phyloP scores from a whole-genome alignment of 2,797 vertebrate species.

The Steatocranus sp. region DNA sequence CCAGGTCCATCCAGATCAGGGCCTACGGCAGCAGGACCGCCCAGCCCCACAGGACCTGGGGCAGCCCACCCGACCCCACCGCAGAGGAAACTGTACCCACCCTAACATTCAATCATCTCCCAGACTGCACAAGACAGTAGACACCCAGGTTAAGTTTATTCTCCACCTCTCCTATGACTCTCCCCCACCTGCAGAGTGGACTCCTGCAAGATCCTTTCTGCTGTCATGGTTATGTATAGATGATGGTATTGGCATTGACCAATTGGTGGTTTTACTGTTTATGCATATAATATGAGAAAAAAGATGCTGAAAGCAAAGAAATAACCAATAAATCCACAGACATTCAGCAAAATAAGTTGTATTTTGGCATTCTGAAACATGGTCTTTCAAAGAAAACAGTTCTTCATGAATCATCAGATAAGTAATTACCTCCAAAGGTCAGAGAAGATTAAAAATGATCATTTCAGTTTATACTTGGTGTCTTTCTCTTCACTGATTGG shows the following conservation, averaged over 20 bases:
- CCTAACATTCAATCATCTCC: too few relatives aligned
- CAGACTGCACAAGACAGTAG: too few relatives aligned
- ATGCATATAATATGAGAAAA: not conserved
- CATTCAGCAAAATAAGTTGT: slow-evolving; percentile 38
- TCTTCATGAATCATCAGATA: slow-evolving; percentile 11
- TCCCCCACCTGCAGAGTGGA: too few relatives aligned
- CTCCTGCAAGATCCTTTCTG: not conserved
- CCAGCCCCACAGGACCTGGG: too few relatives aligned
- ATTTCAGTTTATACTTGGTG: slow-evolving; percentile 71
- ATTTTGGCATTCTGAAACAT: slow-evolving; percentile 42
- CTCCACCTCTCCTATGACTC: too few relatives aligned
- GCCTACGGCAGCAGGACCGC: too few relatives aligned
- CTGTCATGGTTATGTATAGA: not conserved
- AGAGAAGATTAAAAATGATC: not conserved
- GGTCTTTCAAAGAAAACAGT: slow-evolving; percentile 19
- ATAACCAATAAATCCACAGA: slow-evolving; percentile 2
- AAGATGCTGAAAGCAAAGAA: not conserved
- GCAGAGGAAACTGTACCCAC: too few relatives aligned
- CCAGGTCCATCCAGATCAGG: too few relatives aligned
- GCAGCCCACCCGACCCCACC: too few relatives aligned
- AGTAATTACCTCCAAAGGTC: slow-evolving; percentile 16
- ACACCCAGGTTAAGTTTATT: too few relatives aligned
- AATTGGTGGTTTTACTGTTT: not conserved
- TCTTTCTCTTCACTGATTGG: slow-evolving; percentile 73
- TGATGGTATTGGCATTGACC: not conserved